Evolutionary conservation across 2,797 vertebrate species (phyloP), one percentile per base, ranked within the genome.

Genomic region (Anabacerthia variegaticeps): DNA sequence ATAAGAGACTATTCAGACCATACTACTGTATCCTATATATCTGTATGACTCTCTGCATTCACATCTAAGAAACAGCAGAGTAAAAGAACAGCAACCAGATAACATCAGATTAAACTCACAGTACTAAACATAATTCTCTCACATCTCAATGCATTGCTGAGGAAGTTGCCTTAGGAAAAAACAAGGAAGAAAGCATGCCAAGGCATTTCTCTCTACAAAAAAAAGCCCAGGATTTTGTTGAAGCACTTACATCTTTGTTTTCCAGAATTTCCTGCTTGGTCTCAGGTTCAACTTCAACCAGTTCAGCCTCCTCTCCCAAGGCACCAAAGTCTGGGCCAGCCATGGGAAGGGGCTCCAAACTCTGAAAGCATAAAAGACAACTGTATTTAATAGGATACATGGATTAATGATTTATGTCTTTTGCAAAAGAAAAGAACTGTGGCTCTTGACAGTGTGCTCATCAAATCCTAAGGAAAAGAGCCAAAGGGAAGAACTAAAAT

Each of bases 211-310:
- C 54, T 20, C 7, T 6, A 37, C 24, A 26, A 27, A 56, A 76
- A 51, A 27, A 14, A 23, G 12, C 4, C 9, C 9, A 69, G 13
- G 13, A 28, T 44, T 15, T 15, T 63, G 15, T 16, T 52, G 27
- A 80, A 48, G 34, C 58, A 98, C 99, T 98, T 74, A 99, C 99
- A 72, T 99, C 98, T 98, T 99, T 99, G 97, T 99, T 99, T 97
- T 99, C 99, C 0, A 99, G 98, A 93, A 99, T 98, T 95, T 99
- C 99, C 97, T 99, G 99, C 90, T 99, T 99, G 28, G 98, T 92
- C 94, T 99, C 98, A 52, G 99, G 98, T 96, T 98, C 98, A 56
- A 98, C 97, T 84, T 99, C 98, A 56, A 98, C 97, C 79, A 98
- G 89, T 58, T 99, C 99, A 8, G 98, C 85, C 94, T 99, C 99